Evolutionary conservation across 2,888 invertebrate species (phyloP), one percentile per base, ranked within the genome.

Genomic region (Entomobrya proxima): DNA sequence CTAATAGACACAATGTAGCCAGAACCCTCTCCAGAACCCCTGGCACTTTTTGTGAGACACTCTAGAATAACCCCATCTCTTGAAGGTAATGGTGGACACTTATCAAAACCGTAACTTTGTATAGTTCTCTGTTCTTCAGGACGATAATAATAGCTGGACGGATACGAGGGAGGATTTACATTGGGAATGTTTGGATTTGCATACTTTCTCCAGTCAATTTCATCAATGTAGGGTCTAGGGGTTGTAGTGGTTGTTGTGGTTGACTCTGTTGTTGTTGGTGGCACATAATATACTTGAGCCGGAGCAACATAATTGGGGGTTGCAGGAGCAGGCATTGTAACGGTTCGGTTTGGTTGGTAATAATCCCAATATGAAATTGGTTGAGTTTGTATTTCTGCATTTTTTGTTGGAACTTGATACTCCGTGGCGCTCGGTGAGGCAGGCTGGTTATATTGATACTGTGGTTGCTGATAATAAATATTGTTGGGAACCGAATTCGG

Each of bases 11-110:
- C n/a, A 0, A 35, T 24, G 15, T 76, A 80, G 21, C 50, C 50
- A 15, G 58, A 50, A 9, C 44, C 21, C 15, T 21, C 40, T 2
- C n/a, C 21, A 0, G 76, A 37, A 5, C 13, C 30, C 21, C 61
- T 18, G 0, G 35, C 18, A 15, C 52, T 82, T 50, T 81, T 87
- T 0, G 81, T 81, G 15, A 87, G 64, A 30, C 87, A 87, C 67
- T 87, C 78, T 0, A 85, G 55, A 30, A 77, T 37, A 9, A 76
- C 69, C 24, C 76, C 77, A 4, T 27, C 30, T n/a, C 80, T 69
- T 24, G 44, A 18, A 7, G 35, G 0, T 18, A 86, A 47, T 1
- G 79, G 55, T 32, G 84, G 80, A 69, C 84, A 87, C 15, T 58
- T 50, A 30, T 4, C 61, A 21, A n/a, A n/a, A n/a, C 32, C 21